phyloP scores from a whole-genome alignment of 2,113 vertebrate genomes.

The Pygoscelis antarcticus region DNA sequence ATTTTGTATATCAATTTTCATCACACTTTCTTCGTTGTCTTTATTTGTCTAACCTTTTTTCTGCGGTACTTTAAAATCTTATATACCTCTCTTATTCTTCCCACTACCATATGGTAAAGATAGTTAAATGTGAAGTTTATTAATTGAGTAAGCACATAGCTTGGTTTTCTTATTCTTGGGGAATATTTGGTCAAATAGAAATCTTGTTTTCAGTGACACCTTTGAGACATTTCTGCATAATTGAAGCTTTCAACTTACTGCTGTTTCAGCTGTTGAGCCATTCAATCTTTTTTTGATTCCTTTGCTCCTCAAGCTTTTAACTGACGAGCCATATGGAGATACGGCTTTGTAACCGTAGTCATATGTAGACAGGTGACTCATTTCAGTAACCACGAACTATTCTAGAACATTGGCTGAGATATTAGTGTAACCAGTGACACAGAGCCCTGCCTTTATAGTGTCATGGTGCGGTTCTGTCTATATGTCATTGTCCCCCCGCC shows the following conservation, averaged over 20 bases:
- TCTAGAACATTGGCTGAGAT: background rate
- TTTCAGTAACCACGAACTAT: background rate
- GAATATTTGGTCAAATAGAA: background rate
- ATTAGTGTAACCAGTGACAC: background rate
- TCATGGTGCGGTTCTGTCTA: background rate
- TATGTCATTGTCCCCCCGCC: accelerated
- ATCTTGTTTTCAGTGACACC: background rate
- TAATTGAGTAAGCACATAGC: background rate
- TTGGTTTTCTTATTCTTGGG: background rate
- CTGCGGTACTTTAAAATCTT: background rate
- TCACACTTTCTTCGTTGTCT: background rate
- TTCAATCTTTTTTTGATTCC: background rate
- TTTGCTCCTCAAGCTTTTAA: background rate
- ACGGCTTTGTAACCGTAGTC: background rate
- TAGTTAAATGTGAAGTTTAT: background rate
- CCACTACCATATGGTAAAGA: background rate
- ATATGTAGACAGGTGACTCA: background rate
- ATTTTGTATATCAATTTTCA: background rate
- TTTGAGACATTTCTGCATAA: background rate
- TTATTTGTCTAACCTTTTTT: background rate
- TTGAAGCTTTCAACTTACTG: background rate
- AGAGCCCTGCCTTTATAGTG: background rate
- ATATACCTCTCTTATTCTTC: background rate
- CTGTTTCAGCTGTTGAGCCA: background rate
- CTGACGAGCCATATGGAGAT: background rate